Base-by-base conservation (phyloP, 2,797 vertebrate genomes). In the Percopsis omiscomaycus region DNA sequence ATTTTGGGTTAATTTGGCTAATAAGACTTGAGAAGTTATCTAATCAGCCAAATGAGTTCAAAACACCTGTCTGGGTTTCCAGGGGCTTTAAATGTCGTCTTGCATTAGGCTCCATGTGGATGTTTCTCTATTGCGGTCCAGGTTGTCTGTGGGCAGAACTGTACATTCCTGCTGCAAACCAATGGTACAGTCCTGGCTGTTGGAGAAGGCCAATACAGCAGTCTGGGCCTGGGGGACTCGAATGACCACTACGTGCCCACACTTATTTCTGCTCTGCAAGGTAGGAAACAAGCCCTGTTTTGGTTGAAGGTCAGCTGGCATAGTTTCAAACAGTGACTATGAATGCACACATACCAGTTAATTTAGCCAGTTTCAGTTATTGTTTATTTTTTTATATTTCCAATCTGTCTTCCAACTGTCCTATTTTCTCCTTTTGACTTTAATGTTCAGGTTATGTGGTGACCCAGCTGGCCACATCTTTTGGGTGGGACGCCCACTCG, bases 101-200 rank as follows among this genome's bases (percentile, higher is more conserved):
- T 54, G 50, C 46, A 47, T 37, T 59, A 13, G 46, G 32, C 49
- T 28, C 53, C 8, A 37, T 72, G 29, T 77, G 61, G 69, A 29
- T 55, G 37, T 72, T 14, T 69, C 13, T 68, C 58, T 46, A n/a
- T 65, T 60, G 58, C 59, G 44, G 9, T 54, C 66, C 61, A 94
- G 93, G 92, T 94, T 51, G 92, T 94, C 49, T 94, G 93, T 42
- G 93, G 93, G 61, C 93, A 94, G 83, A 94, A 94, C 88, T 94
- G 93, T 68, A 92, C 93, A 13, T 94, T 94, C 80, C 80, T 94
- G 78, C 83, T 94, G 55, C 93, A 93, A 80, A 91, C 91, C 54
- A 94, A 91, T 29, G 93, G 93, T 32, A 85, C 90, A 0, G 92
- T 94, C 5, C 75, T 93, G 73, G 93, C 93, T 51, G 88, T 93